Percentiles rank a stretch among this genome's conserved stretches.
phyloP scores from a whole-genome alignment of 2,113 vertebrate species.

The Macroglossus sobrinus region DNA sequence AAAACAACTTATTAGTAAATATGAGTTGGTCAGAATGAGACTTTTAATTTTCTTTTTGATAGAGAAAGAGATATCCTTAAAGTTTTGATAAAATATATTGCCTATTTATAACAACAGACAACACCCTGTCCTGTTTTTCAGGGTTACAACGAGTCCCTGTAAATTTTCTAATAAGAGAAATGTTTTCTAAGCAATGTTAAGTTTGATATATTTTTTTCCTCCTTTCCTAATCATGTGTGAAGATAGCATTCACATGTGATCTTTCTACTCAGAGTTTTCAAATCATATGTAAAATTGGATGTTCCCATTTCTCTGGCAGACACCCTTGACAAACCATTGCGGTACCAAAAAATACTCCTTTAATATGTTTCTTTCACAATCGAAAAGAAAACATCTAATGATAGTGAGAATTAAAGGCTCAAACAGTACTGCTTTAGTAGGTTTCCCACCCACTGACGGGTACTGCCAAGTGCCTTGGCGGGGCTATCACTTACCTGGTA shows the following conservation, averaged over 20 bases:
- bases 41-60: conserved; percentile 59
- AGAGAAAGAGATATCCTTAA: conserved; percentile 69
- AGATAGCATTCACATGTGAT: not conserved
- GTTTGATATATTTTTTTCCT: not conserved
- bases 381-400: not conserved
- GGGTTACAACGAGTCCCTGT: not conserved
- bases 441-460: not conserved
- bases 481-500: not conserved
- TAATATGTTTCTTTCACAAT: not conserved
- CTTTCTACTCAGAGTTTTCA: conserved; percentile 2
- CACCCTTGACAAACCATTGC: not conserved
- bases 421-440: not conserved
- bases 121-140: conserved; percentile 57
- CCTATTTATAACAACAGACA: conserved; percentile 76
- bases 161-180: not conserved
- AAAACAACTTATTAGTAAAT: conserved; percentile 79
- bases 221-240: not conserved
- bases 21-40: conserved; percentile 78
- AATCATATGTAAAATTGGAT: not conserved
- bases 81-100: conserved; percentile 74
- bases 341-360: not conserved
- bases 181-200: not conserved
- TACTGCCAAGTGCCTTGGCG: not conserved
- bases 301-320: not conserved
- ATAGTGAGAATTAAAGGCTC: not conserved